Evolutionary conservation across 2,888 invertebrate species (phyloP), one percentile per base, ranked within the genome.

Genomic region (Omphaloscelis lunosa): DNA sequence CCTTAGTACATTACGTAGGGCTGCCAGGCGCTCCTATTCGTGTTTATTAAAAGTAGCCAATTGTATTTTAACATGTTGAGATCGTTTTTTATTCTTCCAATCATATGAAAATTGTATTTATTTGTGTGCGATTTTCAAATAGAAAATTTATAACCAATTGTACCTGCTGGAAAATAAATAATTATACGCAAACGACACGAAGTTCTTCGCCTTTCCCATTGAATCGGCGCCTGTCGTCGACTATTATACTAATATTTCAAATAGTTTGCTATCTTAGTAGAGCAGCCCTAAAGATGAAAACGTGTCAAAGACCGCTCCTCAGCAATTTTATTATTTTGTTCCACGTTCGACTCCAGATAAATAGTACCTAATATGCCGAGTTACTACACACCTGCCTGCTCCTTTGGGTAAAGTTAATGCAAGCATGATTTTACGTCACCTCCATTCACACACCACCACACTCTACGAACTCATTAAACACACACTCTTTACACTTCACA

Each of bases 311-410:
- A 20, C 15, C 51, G 20, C 51, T 45, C 51, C 23, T 12, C 23
- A n/a, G 29, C 11, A 15, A 63, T 76, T 76, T n/a, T 53, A 76
- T 76, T 53, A 53, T 34, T 45, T 29, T 20, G n/a, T 41, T 61
- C 51, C 39, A 61, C 29, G 48, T 75, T 73, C 17, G 7, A 45
- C 20, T 41, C 17, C 39, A 48, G 75, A 61, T 61, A 59, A 51
- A 75, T 20, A 75, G 12, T 20, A 51, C 8, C 8, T 20, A 20
- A 6, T 29, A n/a, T 48, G 17, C n/a, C n/a, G n/a, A 63, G n/a
- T 39, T 63, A n/a, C n/a, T 2, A 39, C 23, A 62, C 15, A 15
- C 41, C 41, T 45, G 17, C 20, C 29, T 45, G 2, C 7, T 34
- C 29, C 29, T 34, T 34, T 34, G 62, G 7, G 12, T 34, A 12